These are phyloP conservation scores for Tetramorium simillimum DNA, from an alignment of 1,140 invertebrate species.

Conservation along the genomic window DNA sequence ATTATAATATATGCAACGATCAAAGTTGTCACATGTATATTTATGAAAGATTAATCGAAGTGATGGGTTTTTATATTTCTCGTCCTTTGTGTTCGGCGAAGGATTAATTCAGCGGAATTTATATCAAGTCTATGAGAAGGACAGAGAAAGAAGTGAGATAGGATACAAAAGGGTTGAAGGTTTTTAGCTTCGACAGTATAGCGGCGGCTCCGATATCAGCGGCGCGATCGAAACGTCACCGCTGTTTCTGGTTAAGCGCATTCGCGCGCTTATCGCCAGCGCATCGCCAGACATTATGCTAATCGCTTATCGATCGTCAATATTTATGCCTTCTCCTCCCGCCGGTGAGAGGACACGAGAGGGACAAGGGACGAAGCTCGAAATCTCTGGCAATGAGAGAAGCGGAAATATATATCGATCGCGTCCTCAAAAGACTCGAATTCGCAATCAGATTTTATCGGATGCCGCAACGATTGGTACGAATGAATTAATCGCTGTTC, in stretches of 20 bases:
- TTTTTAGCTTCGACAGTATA: slow-evolving; percentile 52
- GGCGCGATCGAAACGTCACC: slow-evolving; percentile 67
- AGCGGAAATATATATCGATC: slow-evolving; percentile 43
- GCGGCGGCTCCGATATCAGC: slow-evolving; percentile 32
- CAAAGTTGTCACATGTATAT: neutral
- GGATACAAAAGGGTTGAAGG: slow-evolving; percentile 49
- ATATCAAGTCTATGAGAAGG: neutral
- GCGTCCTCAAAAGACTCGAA: slow-evolving; percentile 44
- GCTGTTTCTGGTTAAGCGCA: slow-evolving; percentile 61
- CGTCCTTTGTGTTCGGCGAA: neutral
- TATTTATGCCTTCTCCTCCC: slow-evolving; percentile 43
- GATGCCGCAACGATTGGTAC: slow-evolving; percentile 68
- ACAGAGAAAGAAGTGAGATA: neutral
- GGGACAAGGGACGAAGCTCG: neutral
- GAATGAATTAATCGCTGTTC: slow-evolving; percentile 26
- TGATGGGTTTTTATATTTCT: neutral
- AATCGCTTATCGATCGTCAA: slow-evolving; percentile 62
- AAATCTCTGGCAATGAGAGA: slow-evolving; percentile 47
- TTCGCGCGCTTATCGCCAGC: slow-evolving; percentile 56
- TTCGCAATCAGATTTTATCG: slow-evolving; percentile 78
- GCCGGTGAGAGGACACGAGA: neutral
- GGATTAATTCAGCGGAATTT: slow-evolving; percentile 41
- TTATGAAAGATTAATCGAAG: neutral
- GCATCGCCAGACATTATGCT: slow-evolving; percentile 61
- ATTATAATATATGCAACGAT: neutral